A percentile compares a stretch with the other conserved stretches of the same genome.
Conservation (phyloP, 2,888 invertebrate genomes). For the Epistrophe eligans region DNA sequence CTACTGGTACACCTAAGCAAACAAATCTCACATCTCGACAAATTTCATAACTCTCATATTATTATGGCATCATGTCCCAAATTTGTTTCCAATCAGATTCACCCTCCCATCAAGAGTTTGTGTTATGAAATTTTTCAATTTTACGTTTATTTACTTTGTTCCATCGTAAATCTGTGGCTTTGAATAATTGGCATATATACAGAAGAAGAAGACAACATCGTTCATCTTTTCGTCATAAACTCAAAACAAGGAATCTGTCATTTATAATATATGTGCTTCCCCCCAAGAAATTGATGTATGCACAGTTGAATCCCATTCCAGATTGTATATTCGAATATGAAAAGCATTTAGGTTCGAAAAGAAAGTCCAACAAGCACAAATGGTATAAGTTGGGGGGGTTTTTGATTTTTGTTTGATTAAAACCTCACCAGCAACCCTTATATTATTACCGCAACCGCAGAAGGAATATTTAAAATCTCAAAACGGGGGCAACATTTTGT, state of each 20-base stretch:
- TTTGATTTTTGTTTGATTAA: constrained; percentile 15
- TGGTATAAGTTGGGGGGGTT: not conserved
- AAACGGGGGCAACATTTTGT: constrained; percentile 67
- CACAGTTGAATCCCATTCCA: constrained; percentile 9
- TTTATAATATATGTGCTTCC: not conserved
- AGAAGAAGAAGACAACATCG: constrained; percentile 41
- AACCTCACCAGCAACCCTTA: constrained; percentile 59
- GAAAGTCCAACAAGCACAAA: constrained; percentile 29
- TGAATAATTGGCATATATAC: constrained; percentile 66
- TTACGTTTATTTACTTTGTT: constrained; percentile 66
- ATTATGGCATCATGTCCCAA: constrained; percentile 70
- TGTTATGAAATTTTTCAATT: constrained; percentile 68
- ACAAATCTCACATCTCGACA: constrained; percentile 30
- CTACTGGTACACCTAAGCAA: constrained; percentile 15
- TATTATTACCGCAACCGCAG: constrained; percentile 39
- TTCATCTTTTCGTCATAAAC: constrained; percentile 54
- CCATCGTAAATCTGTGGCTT: constrained; percentile 70
- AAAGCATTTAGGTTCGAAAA: constrained; percentile 62
- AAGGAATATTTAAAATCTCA: constrained; percentile 56
- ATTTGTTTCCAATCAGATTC: constrained; percentile 60
- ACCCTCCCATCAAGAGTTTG: not conserved
- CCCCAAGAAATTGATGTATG: constrained; percentile 5
- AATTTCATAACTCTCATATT: constrained; percentile 34
- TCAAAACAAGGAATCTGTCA: constrained; percentile 54
- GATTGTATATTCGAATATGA: constrained; percentile 31